These are phyloP conservation scores for Isichthys henryi DNA, from an alignment of 2,113 vertebrate species.

Conservation along the genomic window DNA sequence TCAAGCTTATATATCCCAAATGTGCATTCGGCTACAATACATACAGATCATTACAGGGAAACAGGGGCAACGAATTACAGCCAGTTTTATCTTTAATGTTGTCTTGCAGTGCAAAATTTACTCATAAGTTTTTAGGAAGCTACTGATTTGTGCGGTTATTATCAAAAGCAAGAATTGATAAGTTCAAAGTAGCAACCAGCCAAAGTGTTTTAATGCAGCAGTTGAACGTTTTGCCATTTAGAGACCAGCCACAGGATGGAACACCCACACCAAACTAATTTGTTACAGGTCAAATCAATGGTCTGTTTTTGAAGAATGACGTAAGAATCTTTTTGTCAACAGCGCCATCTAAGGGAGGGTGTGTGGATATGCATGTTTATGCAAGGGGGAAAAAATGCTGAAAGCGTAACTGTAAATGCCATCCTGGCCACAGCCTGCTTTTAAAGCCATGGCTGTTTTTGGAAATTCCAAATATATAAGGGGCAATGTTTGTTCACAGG, in stretches of 20 bases:
- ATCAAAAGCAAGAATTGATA: neutral
- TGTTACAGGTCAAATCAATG: neutral
- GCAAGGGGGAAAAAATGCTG: neutral
- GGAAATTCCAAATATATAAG: neutral
- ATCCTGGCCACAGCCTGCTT: neutral
- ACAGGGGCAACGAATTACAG: neutral
- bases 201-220: neutral
- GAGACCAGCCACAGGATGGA: neutral
- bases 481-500: neutral
- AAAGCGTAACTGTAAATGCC: neutral
- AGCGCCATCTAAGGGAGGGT: constrained; percentile 54
- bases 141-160: neutral
- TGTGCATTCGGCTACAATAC: neutral
- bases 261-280: neutral
- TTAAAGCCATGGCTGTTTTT: neutral
- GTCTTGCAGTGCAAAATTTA: neutral
- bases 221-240: neutral
- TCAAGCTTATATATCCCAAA: neutral
- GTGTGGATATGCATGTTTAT: constrained; percentile 27
- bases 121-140: neutral
- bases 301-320: neutral
- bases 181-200: neutral
- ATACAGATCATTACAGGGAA: neutral
- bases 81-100: neutral
- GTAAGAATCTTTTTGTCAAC: constrained; percentile 38